A percentile compares a stretch with the other conserved stretches of the same genome.
Evolutionary conservation across 1,140 invertebrate genomes (phyloP).

Genomic region (Drosophila rhopaloa): DNA sequence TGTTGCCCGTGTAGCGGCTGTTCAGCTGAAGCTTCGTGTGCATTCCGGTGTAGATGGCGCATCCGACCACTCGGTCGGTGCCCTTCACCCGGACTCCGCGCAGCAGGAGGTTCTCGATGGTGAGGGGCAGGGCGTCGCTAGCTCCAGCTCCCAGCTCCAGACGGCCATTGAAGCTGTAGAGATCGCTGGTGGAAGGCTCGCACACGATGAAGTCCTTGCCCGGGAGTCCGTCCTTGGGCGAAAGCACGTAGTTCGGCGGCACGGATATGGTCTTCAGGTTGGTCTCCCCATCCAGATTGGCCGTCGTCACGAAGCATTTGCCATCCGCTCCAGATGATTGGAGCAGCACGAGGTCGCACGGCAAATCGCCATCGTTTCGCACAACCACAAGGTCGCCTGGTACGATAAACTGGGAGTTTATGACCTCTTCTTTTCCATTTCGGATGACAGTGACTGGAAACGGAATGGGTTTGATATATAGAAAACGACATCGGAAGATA

Average conservation of each 20-base stretch:
- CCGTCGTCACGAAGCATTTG: slow-evolving; percentile 99
- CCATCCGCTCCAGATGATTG: slow-evolving; percentile 93
- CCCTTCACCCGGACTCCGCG: slow-evolving; percentile 91
- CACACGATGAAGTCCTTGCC: slow-evolving; percentile 88
- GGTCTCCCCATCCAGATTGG: slow-evolving; percentile 99
- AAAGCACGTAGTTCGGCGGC: slow-evolving; percentile 84
- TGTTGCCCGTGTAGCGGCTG: slow-evolving; percentile 90
- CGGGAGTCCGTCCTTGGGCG: neutral
- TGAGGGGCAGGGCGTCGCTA: slow-evolving; percentile 84
- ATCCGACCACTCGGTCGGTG: slow-evolving; percentile 90
- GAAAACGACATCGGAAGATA: no score
- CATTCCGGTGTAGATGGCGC: slow-evolving; percentile 92
- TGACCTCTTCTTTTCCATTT: slow-evolving; percentile 85
- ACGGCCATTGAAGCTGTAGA: slow-evolving; percentile 92
- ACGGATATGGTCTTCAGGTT: slow-evolving; percentile 95
- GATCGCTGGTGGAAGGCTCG: slow-evolving; percentile 88
- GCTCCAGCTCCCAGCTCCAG: slow-evolving; percentile 84
- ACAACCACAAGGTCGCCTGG: slow-evolving; percentile 92
- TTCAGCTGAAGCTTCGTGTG: slow-evolving; percentile 94
- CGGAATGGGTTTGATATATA: no score
- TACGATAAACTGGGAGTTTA: slow-evolving; percentile 86
- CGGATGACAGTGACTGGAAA: slow-evolving; percentile 86
- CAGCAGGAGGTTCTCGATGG: slow-evolving; percentile 90
- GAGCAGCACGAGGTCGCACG: slow-evolving; percentile 91
- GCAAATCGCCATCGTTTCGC: slow-evolving; percentile 88